Percentiles rank a stretch among this genome's conserved stretches.
Evolutionary conservation across 2,888 invertebrate genomes (phyloP).

Genomic region (Epinotia nisella): DNA sequence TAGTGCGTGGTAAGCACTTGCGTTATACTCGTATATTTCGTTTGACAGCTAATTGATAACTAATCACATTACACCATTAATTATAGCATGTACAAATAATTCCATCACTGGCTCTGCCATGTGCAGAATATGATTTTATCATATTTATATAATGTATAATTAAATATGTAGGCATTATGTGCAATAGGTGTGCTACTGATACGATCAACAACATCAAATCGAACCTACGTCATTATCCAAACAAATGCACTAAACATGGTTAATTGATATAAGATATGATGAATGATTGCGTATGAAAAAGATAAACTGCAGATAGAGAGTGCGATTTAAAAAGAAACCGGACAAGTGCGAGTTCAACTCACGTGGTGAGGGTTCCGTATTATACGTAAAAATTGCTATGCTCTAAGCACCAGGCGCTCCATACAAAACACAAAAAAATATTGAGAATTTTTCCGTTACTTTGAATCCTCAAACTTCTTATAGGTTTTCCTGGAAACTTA

Average conservation of each 20-base stretch:
- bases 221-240: background rate
- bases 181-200: background rate
- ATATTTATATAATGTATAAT: background rate
- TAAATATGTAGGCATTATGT: background rate
- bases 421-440: too few species aligned
- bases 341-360: too few species aligned
- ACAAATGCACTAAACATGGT: background rate
- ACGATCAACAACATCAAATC: background rate
- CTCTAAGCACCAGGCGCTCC: too few species aligned
- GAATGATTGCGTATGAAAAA: background rate
- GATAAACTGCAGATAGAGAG: background rate
- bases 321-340: too few species aligned
- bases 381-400: too few species aligned
- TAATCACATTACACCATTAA: slow-evolving; percentile 21
- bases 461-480: too few species aligned
- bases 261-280: background rate
- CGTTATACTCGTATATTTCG: slow-evolving; percentile 14
- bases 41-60: slow-evolving; percentile 28
- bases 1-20: slow-evolving; percentile 19
- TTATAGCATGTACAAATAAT: background rate
- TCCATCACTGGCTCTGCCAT: slow-evolving; percentile 3
- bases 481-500: too few species aligned
- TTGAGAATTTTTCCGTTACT: too few species aligned
- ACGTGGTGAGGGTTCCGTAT: too few species aligned
- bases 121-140: slow-evolving; percentile 7